phyloP scores from a whole-genome alignment of 1,140 invertebrate species.

The Rhyzopertha dominica region DNA sequence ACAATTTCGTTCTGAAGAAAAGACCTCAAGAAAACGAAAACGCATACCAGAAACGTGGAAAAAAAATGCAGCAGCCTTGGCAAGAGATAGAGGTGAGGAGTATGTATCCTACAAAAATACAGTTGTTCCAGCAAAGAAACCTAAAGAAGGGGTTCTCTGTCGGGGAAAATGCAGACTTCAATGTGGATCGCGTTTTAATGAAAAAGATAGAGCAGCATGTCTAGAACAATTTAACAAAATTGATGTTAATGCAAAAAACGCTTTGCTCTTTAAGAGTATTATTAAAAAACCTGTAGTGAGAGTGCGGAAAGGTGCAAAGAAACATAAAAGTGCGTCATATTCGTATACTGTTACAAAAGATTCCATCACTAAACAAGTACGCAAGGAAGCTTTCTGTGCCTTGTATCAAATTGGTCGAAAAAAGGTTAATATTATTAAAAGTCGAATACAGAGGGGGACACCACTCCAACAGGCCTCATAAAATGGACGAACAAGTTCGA shows the following conservation, averaged over 20 bases:
- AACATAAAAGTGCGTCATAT: slow-evolving; percentile 15
- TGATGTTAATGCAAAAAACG: slow-evolving; percentile 23
- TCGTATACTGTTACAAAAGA: slow-evolving; percentile 7
- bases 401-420: slow-evolving; percentile 18
- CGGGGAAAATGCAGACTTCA: slow-evolving; percentile 4
- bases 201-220: neutral
- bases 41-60: too few relatives aligned
- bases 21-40: too few relatives aligned
- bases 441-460: slow-evolving; percentile 6
- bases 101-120: too few relatives aligned
- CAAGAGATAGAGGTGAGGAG: too few relatives aligned
- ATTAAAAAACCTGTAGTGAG: slow-evolving; percentile 6
- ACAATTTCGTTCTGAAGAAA: too few relatives aligned
- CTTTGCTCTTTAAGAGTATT: slow-evolving; percentile 17
- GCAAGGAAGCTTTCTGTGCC: slow-evolving; percentile 13
- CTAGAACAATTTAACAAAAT: slow-evolving; percentile 14
- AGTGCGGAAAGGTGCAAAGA: slow-evolving; percentile 13
- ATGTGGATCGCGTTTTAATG: neutral
- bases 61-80: too few relatives aligned
- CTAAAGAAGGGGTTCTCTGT: too few relatives aligned
- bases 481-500: slow-evolving; percentile 15
- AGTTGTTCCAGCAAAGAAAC: too few relatives aligned
- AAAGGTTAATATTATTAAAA: slow-evolving; percentile 19
- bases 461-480: slow-evolving; percentile 15
- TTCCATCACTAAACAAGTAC: too few relatives aligned